These are phyloP conservation scores for Drosophila formosana DNA, from an alignment of 2,888 invertebrate genomes.

Conservation along the genomic window DNA sequence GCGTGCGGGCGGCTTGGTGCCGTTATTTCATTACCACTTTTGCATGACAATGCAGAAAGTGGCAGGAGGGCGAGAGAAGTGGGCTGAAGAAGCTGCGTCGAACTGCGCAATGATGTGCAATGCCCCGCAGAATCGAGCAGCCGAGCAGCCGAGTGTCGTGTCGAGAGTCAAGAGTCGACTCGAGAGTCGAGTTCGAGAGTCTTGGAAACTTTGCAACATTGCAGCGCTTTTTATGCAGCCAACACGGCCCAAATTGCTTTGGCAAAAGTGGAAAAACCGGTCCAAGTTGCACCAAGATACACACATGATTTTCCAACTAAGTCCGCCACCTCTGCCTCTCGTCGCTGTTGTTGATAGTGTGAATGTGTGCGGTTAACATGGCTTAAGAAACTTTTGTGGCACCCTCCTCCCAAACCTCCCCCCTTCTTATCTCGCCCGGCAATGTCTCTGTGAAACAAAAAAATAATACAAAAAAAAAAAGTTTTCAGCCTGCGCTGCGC, in stretches of 20 bases:
- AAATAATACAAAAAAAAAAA: slow-evolving; percentile 19
- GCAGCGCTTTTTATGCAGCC: slow-evolving; percentile 53
- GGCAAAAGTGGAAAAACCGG: slow-evolving; percentile 81
- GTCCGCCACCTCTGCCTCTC: not conserved
- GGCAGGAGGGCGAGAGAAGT: not conserved
- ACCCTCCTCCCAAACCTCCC: not conserved
- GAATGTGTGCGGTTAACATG: slow-evolving; percentile 80
- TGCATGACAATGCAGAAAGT: slow-evolving; percentile 76
- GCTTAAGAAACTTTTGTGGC: slow-evolving; percentile 78
- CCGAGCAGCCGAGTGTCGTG: slow-evolving; percentile 36
- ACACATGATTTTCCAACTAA: slow-evolving; percentile 24
- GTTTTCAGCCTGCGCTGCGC: slow-evolving; percentile 22
- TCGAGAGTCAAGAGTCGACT: slow-evolving; percentile 39
- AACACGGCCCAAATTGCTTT: slow-evolving; percentile 75
- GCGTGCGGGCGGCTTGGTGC: slow-evolving; percentile 38
- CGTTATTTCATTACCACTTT: slow-evolving; percentile 80
- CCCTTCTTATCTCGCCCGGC: not conserved
- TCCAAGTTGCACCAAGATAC: slow-evolving; percentile 70
- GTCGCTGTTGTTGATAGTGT: slow-evolving; percentile 58
- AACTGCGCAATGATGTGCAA: slow-evolving; percentile 44
- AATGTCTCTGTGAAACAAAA: slow-evolving; percentile 18
- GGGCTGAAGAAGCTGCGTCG: not conserved
- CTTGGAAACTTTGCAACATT: slow-evolving; percentile 65
- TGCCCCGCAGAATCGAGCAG: slow-evolving; percentile 21
- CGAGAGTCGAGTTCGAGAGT: slow-evolving; percentile 30